A percentile compares a stretch with the other conserved stretches of the same genome.
These are phyloP conservation scores for Thaumatotibia leucotreta DNA, from an alignment of 1,140 invertebrate genomes.

Conservation along the genomic window DNA sequence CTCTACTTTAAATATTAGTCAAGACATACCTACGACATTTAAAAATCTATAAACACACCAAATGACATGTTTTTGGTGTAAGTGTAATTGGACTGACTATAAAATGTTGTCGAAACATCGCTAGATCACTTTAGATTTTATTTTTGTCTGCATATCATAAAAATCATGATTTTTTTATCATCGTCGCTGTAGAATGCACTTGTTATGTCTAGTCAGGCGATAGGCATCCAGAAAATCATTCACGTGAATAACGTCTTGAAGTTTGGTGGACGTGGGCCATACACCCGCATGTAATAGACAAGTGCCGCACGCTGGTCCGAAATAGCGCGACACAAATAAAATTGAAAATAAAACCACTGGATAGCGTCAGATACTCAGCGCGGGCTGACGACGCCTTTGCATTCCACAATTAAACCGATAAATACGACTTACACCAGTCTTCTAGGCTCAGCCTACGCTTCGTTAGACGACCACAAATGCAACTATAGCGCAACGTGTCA, in stretches of 20 bases:
- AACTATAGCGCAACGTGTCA: neutral
- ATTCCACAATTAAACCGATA: conserved; percentile 54
- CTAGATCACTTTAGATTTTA: neutral
- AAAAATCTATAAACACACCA: neutral
- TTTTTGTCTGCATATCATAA: neutral
- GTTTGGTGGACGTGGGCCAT: conserved; percentile 42
- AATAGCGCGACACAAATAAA: conserved; percentile 76
- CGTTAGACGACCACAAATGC: neutral
- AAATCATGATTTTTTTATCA: neutral
- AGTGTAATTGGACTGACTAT: neutral
- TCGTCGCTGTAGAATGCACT: neutral
- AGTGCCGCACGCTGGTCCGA: conserved; percentile 63
- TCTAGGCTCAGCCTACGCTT: conserved; percentile 22
- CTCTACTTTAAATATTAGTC: no score
- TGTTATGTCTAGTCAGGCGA: neutral
- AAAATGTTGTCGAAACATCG: neutral
- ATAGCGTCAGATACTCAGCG: conserved; percentile 63
- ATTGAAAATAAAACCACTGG: conserved; percentile 70
- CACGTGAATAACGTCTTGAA: conserved; percentile 29
- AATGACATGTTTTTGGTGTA: neutral
- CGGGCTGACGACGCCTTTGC: conserved; percentile 39
- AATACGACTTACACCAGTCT: conserved; percentile 32
- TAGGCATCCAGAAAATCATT: conserved; percentile 22
- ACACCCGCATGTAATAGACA: conserved; percentile 55
- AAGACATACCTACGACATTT: neutral